Base-by-base conservation (phyloP, 2,797 vertebrate species). In the Toxotes lorentzi region DNA sequence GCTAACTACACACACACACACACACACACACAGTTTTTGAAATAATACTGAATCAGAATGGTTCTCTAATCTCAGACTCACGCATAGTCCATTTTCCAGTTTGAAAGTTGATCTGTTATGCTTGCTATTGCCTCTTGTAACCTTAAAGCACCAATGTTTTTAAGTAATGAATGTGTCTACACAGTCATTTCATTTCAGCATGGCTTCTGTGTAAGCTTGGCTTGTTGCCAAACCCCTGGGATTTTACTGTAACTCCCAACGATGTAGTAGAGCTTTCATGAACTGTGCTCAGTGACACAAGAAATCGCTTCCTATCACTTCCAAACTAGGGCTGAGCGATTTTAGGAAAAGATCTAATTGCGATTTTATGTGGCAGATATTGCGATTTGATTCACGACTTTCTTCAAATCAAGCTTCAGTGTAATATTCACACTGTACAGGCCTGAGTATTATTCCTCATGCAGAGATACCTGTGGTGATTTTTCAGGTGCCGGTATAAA, bases 291-390 rank as follows among this genome's bases (percentile, higher is more conserved):
- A 41, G 45, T 41, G 45, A 81, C 50, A 86, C 62, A 72, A 51
- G 32, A 70, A 81, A 70, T 73, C 41, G 72, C 66, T 74, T 56
- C 30, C 12, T 12, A 58, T n/a, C n/a, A n/a, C n/a, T n/a, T n/a
- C n/a, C n/a, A n/a, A 3, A 27, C 27, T 27, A 27, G 27, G 27
- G 27, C 27, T 27, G 27, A 27, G 27, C 27, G 27, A 27, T 27
- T 27, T 27, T 27, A 27, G 27, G 27, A 27, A 27, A 27, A 27
- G 27, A 27, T 27, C 27, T 27, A 27, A 27, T 27, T 27, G 27
- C 27, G 27, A 27, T 27, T 27, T 27, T n/a, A n/a, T n/a, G n/a
- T n/a, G n/a, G n/a, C n/a, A n/a, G n/a, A n/a, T n/a, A n/a, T n/a
- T n/a, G n/a, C n/a, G n/a, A n/a, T n/a, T n/a, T n/a, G n/a, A n/a